A percentile compares a stretch with the other conserved stretches of the same genome.
phyloP scores from a whole-genome alignment of 2,888 invertebrate genomes.

The Cantharis rustica region DNA sequence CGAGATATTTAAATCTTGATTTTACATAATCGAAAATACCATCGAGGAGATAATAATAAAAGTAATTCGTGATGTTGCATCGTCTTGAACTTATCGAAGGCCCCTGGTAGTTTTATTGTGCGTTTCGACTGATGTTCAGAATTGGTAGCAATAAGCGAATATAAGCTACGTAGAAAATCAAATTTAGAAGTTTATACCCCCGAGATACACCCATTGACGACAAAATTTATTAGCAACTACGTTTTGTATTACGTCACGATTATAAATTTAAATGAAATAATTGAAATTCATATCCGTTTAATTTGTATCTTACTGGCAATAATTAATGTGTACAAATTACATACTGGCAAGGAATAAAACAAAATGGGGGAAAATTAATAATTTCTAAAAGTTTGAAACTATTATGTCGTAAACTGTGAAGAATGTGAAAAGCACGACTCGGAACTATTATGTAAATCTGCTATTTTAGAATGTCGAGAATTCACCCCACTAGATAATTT shows the following conservation, averaged over 20 bases:
- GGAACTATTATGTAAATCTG: slow-evolving; percentile 16
- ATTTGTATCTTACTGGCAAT: neutral
- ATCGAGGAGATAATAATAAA: no score
- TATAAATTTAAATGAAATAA: slow-evolving; percentile 18
- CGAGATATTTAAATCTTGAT: no score
- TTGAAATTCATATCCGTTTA: slow-evolving; percentile 6
- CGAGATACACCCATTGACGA: slow-evolving; percentile 11
- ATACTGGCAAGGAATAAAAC: neutral
- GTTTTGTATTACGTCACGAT: slow-evolving; percentile 7
- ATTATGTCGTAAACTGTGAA: neutral
- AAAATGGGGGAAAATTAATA: neutral
- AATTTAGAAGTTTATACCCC: slow-evolving; percentile 22
- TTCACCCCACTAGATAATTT: slow-evolving; percentile 14
- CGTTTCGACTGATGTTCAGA: neutral
- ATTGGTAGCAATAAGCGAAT: neutral
- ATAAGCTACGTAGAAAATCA: neutral
- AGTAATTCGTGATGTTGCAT: no score
- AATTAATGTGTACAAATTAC: neutral
- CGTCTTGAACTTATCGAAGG: neutral
- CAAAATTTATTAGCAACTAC: slow-evolving; percentile 5
- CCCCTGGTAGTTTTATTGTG: neutral
- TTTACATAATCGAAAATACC: no score
- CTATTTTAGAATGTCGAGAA: slow-evolving; percentile 12
- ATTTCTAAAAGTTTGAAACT: neutral
- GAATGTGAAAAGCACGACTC: neutral